phyloP scores from a whole-genome alignment of 2,797 vertebrate genomes.

The Gastrophryne carolinensis region DNA sequence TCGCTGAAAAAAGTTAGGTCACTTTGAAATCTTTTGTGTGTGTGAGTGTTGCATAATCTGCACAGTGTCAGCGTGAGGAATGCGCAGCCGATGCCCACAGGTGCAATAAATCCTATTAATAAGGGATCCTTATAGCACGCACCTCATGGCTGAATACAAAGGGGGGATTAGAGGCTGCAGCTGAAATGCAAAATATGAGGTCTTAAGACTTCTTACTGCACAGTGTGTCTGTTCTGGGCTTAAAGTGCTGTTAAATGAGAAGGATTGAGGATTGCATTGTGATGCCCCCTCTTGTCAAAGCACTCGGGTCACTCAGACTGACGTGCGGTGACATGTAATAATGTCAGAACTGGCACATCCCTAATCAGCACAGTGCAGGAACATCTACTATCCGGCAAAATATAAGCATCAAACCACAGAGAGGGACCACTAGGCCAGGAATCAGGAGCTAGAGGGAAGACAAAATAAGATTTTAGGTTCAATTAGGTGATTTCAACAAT shows the following conservation, averaged over 20 bases:
- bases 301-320: conserved; percentile 65
- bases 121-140: conserved; percentile 80
- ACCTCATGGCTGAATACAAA: conserved; percentile 82
- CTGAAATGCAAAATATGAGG: conserved; percentile 72
- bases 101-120: conserved; percentile 85
- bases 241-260: conserved; percentile 69
- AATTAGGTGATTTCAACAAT: conserved; percentile 82
- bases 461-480: conserved; percentile 72
- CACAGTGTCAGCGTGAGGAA: conserved; percentile 54
- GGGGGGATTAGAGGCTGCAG: conserved; percentile 79
- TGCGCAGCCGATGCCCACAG: conserved; percentile 81
- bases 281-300: conserved; percentile 67
- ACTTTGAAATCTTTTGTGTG: neutral
- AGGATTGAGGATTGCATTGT: conserved; percentile 73
- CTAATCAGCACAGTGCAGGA: conserved; percentile 74
- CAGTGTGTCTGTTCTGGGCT: conserved; percentile 76
- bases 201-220: conserved; percentile 73
- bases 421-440: conserved; percentile 65
- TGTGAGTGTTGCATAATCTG: conserved; percentile 1
- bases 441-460: conserved; percentile 67
- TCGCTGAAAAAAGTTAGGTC: no score
- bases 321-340: conserved; percentile 73
- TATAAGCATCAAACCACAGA: conserved; percentile 74
- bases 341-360: conserved; percentile 71
- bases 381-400: conserved; percentile 69